phyloP scores from a whole-genome alignment of 2,888 invertebrate species.

The Drosophila anceps region DNA sequence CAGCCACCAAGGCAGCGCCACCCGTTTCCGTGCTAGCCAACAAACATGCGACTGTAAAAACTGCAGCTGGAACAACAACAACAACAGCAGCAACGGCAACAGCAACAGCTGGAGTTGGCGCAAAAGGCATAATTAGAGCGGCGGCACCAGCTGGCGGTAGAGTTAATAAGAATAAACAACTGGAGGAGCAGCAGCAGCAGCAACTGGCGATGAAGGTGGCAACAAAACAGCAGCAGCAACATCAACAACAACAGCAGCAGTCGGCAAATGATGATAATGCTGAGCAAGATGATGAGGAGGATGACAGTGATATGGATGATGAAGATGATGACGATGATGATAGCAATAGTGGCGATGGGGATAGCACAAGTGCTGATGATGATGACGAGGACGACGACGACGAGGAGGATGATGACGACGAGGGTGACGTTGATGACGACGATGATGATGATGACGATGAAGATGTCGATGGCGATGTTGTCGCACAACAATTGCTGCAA shows the following conservation, averaged over 20 bases:
- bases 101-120: background rate
- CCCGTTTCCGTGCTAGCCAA: background rate
- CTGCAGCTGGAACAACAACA: constrained; percentile 1
- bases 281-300: constrained; percentile 7
- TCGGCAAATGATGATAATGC: constrained; percentile 5
- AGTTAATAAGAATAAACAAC: constrained; percentile 12
- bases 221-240: constrained; percentile 5
- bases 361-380: constrained; percentile 34
- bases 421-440: constrained; percentile 48
- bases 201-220: background rate
- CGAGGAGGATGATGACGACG: constrained; percentile 39
- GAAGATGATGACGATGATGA: constrained; percentile 52
- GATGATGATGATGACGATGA: constrained; percentile 53
- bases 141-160: constrained; percentile 16
- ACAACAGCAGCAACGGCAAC: constrained; percentile 17
- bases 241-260: constrained; percentile 10
- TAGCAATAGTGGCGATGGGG: constrained; percentile 56
- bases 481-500: constrained; percentile 22
- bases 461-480: constrained; percentile 42
- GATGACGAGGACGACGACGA: constrained; percentile 52
- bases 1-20: constrained; percentile 8
- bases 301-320: constrained; percentile 57
- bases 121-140: constrained; percentile 18
- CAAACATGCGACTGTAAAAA: constrained; percentile 9
- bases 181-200: constrained; percentile 1